phyloP scores from a whole-genome alignment of 2,888 invertebrate species.

The Nomada flava region DNA sequence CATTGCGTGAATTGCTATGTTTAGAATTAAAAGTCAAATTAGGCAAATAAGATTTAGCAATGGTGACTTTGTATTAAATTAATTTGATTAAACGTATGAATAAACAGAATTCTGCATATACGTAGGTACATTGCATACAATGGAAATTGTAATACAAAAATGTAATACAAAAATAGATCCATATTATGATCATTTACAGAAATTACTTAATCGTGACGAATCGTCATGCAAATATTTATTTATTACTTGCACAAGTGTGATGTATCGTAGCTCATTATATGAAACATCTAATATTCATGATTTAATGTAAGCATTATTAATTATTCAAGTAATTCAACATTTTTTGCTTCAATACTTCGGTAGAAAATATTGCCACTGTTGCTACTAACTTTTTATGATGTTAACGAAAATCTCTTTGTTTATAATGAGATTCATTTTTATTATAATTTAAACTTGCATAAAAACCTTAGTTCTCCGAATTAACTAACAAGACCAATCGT shows the following conservation, averaged over 20 bases:
- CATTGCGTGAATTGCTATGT: constrained; percentile 45
- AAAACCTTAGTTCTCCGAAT: not conserved
- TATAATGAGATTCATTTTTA: not conserved
- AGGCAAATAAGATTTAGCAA: not conserved
- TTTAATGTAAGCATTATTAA: too few species aligned
- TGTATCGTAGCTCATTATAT: too few species aligned
- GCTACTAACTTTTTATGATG: too few species aligned
- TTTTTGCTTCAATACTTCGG: too few species aligned
- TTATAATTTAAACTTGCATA: not conserved
- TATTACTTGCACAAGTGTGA: not conserved
- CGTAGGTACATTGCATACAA: not conserved
- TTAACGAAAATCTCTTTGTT: too few species aligned
- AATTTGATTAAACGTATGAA: not conserved
- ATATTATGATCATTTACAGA: not conserved
- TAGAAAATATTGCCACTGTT: too few species aligned
- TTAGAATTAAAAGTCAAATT: constrained; percentile 29
- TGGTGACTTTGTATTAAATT: not conserved
- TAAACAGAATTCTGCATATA: not conserved
- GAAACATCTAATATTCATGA: too few species aligned
- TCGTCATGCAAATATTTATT: not conserved
- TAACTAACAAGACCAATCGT: too few species aligned
- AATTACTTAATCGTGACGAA: not conserved
- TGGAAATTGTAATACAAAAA: not conserved
- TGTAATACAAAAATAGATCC: not conserved
- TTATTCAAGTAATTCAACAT: too few species aligned